A percentile compares a stretch with the other conserved stretches of the same genome.
Evolutionary conservation across 1,140 invertebrate species (phyloP).

Genomic region (Scaptomyza hsui): DNA sequence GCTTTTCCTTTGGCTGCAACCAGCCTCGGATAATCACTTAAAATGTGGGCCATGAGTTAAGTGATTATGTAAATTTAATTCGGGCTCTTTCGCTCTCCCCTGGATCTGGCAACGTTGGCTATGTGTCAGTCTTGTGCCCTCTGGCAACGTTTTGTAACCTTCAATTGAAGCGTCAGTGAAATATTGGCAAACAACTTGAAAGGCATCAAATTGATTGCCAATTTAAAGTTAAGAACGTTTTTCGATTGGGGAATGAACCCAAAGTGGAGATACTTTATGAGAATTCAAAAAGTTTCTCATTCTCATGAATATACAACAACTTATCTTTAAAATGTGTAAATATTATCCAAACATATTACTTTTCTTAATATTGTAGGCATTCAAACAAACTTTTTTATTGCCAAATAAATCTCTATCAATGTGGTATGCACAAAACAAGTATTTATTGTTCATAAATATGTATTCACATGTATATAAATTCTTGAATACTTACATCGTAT

Average conservation of each 20-base stretch:
- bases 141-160: slow-evolving; percentile 49
- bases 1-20: slow-evolving; percentile 38
- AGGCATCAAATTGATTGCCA: slow-evolving; percentile 24
- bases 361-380: not conserved
- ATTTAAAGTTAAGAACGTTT: slow-evolving; percentile 27
- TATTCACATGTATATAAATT: slow-evolving; percentile 1
- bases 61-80: slow-evolving; percentile 75
- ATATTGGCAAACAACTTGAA: slow-evolving; percentile 29
- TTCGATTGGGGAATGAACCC: not conserved
- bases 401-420: not conserved
- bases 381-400: not conserved
- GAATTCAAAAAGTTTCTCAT: too few relatives aligned
- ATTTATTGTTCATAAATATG: not conserved
- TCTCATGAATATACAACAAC: too few relatives aligned
- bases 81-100: not conserved
- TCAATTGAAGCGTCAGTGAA: slow-evolving; percentile 35
- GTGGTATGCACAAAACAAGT: not conserved
- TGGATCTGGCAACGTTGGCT: not conserved
- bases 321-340: not conserved
- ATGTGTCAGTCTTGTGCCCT: slow-evolving; percentile 4
- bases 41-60: slow-evolving; percentile 82
- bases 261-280: not conserved
- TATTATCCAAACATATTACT: not conserved
- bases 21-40: slow-evolving; percentile 68
- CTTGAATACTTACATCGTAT: slow-evolving; percentile 83